Base-by-base conservation (phyloP, 2,113 vertebrate species). In the Melanerpes formicivorus region DNA sequence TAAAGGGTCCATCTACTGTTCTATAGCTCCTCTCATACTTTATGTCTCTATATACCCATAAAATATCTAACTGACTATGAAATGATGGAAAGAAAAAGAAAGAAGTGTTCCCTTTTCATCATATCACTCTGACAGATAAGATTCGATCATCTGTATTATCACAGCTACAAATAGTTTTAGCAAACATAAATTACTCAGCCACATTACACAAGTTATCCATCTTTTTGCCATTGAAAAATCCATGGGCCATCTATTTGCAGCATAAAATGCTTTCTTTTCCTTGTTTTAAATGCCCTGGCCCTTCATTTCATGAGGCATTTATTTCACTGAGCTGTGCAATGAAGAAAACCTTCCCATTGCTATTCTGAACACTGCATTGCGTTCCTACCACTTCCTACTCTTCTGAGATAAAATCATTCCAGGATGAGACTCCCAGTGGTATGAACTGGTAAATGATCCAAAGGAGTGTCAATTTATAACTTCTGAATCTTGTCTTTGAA, bases 1-100 rank as follows among this genome's bases (percentile, higher is more conserved):
- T 78, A 83, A 85, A 56, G 60, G 72, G 56, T 64, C 85, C 29
- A 81, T 84, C 78, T 76, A 78, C 73, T 69, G 42, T 88, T 90
- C 77, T 69, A 88, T 50, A 54, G 63, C 55, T 92, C 59, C 82
- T 90, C 76, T 90, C 85, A 78, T 60, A 63, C 56, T 88, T 94
- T 84, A 87, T 81, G 44, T 46, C n/a, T 56, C 65, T 90, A 88
- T 75, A 87, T 65, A 84, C 21, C 19, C 55, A 69, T 93, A 79
- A 96, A 95, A 73, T 56, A 79, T 63, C 86, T 66, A 63, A 88
- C 59, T 67, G 58, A 75, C 71, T 89, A 75, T 34, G 63, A 76
- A 93, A 67, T 77, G 76, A 83, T 37, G 64, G 48, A 32, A 67
- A 63, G 54, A 52, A 85, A 92, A 67, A 83, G 72, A 71, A 89